A percentile compares a stretch with the other conserved stretches of the same genome.
These are phyloP conservation scores for Sapajus apella DNA, from an alignment of 2,113 vertebrate species.

Conservation along the genomic window DNA sequence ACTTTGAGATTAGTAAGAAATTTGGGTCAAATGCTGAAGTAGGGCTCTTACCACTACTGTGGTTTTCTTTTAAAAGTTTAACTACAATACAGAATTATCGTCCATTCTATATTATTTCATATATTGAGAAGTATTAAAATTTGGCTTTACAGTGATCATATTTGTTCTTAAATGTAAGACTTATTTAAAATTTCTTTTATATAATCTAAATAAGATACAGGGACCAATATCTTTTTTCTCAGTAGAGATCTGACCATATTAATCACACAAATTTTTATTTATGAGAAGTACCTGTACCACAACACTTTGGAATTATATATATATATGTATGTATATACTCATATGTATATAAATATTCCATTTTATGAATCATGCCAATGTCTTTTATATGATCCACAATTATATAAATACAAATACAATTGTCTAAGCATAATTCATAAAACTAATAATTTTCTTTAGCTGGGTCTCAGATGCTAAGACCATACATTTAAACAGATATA, in stretches of 20 bases:
- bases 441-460: slow-evolving; percentile 42
- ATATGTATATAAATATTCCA: neutral
- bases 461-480: slow-evolving; percentile 14
- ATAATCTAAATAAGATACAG: slow-evolving; percentile 13
- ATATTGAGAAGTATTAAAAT: neutral
- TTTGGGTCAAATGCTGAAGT: slow-evolving; percentile 5
- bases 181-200: slow-evolving; percentile 2
- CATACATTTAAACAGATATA: slow-evolving; percentile 11
- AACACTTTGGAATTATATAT: neutral
- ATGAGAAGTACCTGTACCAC: neutral
- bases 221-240: neutral
- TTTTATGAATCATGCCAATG: neutral
- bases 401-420: neutral
- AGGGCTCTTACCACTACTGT: neutral
- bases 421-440: slow-evolving; percentile 36
- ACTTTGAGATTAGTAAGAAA: neutral
- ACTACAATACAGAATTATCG: neutral
- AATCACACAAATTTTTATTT: slow-evolving; percentile 20
- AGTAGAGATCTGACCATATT: slow-evolving; percentile 27
- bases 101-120: neutral
- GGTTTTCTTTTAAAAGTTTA: slow-evolving; percentile 32
- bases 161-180: neutral
- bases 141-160: neutral
- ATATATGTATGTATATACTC: too few species aligned
- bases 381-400: neutral